A percentile compares a stretch with the other conserved stretches of the same genome.
Conservation (phyloP, 2,113 vertebrate genomes). For the Ibidorhyncha struthersii region DNA sequence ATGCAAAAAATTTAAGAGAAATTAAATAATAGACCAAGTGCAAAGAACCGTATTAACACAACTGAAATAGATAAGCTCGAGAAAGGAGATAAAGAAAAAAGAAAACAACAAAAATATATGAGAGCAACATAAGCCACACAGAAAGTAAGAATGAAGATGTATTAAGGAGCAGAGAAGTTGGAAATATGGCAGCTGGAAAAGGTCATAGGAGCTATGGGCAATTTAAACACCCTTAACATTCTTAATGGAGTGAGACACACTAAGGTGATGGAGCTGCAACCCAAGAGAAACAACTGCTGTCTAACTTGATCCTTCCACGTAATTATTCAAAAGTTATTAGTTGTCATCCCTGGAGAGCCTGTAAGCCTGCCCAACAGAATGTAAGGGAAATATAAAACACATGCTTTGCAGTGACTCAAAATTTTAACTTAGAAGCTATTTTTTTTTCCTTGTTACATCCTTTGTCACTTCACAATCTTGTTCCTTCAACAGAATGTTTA, state of each 20-base stretch:
- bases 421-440: neutral
- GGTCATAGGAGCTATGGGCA: neutral
- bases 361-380: neutral
- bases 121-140: neutral
- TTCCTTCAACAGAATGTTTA: neutral
- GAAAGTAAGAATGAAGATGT: neutral
- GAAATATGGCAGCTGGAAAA: neutral
- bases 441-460: fast-evolving
- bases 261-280: neutral
- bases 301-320: neutral
- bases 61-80: neutral
- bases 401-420: neutral
- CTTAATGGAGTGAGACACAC: neutral
- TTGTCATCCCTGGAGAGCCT: neutral
- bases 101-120: neutral
- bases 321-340: neutral
- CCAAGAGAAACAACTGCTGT: neutral
- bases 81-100: neutral
- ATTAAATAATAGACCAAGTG: neutral
- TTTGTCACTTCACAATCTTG: neutral
- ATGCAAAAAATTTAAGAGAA: neutral
- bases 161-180: neutral
- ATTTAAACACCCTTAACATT: neutral
- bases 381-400: neutral
- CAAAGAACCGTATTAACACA: neutral